phyloP scores from a whole-genome alignment of 2,888 invertebrate species.

The Pandemis heparana region DNA sequence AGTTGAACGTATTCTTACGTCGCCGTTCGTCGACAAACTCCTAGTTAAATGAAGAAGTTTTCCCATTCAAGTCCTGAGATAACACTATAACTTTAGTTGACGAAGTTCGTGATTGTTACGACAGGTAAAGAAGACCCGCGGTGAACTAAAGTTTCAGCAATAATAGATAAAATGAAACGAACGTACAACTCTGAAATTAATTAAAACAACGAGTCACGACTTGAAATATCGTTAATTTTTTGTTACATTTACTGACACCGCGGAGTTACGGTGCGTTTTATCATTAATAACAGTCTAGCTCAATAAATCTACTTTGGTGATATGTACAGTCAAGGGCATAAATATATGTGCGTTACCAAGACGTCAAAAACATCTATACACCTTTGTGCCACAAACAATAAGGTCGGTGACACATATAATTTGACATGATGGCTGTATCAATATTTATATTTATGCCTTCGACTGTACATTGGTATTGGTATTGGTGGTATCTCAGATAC shows the following conservation, averaged over 20 bases:
- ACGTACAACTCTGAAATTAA: slow-evolving; percentile 20
- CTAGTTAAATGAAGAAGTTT: slow-evolving; percentile 52
- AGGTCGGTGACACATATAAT: no score
- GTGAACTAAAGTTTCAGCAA: slow-evolving; percentile 37
- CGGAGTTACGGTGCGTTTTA: not conserved
- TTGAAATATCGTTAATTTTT: slow-evolving; percentile 23
- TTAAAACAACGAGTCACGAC: slow-evolving; percentile 15
- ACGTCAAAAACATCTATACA: no score
- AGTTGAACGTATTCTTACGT: slow-evolving; percentile 33
- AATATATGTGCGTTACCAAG: no score
- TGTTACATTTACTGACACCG: slow-evolving; percentile 28
- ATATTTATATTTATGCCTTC: no score
- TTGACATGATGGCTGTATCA: no score
- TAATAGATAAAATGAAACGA: slow-evolving; percentile 28
- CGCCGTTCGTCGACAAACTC: slow-evolving; percentile 29
- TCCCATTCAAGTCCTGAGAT: slow-evolving; percentile 50
- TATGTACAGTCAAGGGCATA: not conserved
- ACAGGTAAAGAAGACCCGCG: slow-evolving; percentile 43
- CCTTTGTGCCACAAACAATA: no score
- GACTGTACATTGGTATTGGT: no score
- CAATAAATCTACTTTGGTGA: slow-evolving; percentile 21
- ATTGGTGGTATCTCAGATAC: not conserved
- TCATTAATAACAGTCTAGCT: slow-evolving; percentile 35
- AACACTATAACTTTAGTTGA: slow-evolving; percentile 51
- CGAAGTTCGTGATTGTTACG: slow-evolving; percentile 46